Percentiles rank a stretch among this genome's conserved stretches.
phyloP scores from a whole-genome alignment of 2,113 vertebrate genomes.

The Rhombomys opimus region DNA sequence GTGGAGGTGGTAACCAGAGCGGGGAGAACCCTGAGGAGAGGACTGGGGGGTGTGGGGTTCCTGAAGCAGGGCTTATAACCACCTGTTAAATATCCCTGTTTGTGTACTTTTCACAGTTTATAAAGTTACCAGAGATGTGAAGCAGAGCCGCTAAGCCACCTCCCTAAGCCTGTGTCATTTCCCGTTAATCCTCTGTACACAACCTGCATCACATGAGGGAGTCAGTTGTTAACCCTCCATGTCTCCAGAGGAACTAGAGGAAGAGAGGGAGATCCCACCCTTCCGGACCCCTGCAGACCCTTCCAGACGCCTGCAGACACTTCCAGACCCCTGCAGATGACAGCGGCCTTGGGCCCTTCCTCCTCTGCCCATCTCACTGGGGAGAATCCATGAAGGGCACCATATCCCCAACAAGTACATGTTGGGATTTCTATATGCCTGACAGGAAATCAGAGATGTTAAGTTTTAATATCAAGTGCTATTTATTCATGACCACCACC shows the following conservation, averaged over 20 bases:
- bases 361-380: not conserved
- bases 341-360: not conserved
- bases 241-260: not conserved
- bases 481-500: not conserved
- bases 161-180: not conserved
- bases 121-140: not conserved
- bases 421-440: not conserved
- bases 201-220: not conserved
- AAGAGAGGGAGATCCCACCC: not conserved
- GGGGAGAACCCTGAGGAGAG: fast-evolving
- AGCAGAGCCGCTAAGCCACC: not conserved
- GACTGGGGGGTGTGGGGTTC: fast-evolving
- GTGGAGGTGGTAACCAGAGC: not conserved
- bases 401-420: not conserved
- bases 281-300: not conserved
- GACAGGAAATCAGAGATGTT: not conserved
- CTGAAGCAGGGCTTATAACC: not conserved
- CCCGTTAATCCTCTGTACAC: not conserved
- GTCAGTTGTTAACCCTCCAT: not conserved
- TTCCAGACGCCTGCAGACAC: not conserved
- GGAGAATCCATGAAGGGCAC: not conserved
- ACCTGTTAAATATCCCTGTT: not conserved
- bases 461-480: not conserved
- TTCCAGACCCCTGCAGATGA: not conserved
- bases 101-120: not conserved